phyloP scores from a whole-genome alignment of 2,888 invertebrate species.

The Leistus spinibarbis region DNA sequence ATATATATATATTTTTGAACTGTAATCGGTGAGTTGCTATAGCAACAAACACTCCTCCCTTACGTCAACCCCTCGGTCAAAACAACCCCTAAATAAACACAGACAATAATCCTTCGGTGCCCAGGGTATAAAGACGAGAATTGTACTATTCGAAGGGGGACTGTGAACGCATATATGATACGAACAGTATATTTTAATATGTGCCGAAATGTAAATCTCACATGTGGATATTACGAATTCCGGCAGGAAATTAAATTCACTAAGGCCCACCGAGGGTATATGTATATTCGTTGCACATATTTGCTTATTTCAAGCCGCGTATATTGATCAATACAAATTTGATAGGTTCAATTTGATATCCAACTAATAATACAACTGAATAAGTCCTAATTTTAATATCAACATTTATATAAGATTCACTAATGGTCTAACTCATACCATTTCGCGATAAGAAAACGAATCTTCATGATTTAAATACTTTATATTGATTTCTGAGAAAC shows the following conservation, averaged over 20 bases:
- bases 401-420: too few relatives aligned
- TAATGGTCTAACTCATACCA: too few relatives aligned
- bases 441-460: too few relatives aligned
- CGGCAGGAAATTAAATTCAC: neutral
- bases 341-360: too few relatives aligned
- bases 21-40: neutral
- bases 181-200: neutral
- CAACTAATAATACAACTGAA: too few relatives aligned
- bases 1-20: neutral
- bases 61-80: neutral
- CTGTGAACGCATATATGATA: neutral
- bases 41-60: neutral
- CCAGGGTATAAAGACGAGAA: neutral
- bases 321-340: neutral
- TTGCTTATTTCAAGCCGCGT: neutral
- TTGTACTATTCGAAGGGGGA: neutral
- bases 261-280: too few relatives aligned
- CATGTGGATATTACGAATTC: conserved; percentile 1
- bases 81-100: neutral
- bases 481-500: too few relatives aligned
- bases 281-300: neutral
- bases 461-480: too few relatives aligned
- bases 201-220: neutral
- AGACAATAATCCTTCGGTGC: neutral
- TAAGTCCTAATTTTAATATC: too few relatives aligned